phyloP scores from a whole-genome alignment of 2,888 invertebrate species.

The Zygothrica quintamaculata region DNA sequence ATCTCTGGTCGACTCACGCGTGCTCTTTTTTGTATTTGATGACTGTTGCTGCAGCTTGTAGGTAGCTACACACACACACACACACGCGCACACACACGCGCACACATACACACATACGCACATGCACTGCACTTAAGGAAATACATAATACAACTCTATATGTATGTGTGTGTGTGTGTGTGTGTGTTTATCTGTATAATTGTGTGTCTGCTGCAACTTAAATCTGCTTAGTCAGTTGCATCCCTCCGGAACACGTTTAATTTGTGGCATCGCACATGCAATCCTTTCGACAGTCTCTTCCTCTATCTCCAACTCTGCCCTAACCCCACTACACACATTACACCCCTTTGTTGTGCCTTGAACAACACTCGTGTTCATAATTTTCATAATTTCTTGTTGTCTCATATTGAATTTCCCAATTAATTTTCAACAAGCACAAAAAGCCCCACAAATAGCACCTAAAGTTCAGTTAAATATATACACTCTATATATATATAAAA shows the following conservation, averaged over 20 bases:
- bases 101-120: constrained; percentile 6
- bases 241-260: constrained; percentile 44
- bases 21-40: constrained; percentile 59
- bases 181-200: too few species aligned
- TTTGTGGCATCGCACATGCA: constrained; percentile 59
- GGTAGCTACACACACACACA: constrained; percentile 19
- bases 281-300: constrained; percentile 59
- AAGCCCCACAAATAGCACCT: too few species aligned
- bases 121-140: constrained; percentile 53
- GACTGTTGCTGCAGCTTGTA: constrained; percentile 32
- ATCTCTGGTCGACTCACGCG: constrained; percentile 64
- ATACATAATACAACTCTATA: constrained; percentile 34
- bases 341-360: neutral
- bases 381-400: constrained; percentile 63
- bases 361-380: constrained; percentile 48
- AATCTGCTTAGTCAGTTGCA: constrained; percentile 33
- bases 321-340: neutral
- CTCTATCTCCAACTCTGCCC: constrained; percentile 15
- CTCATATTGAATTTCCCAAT: constrained; percentile 44
- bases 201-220: too few species aligned
- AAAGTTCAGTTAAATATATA: too few species aligned
- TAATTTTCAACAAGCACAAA: constrained; percentile 10
- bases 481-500: too few species aligned
- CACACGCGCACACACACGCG: constrained; percentile 3
- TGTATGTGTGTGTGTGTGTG: constrained; percentile 16